Evolutionary conservation across 1,140 invertebrate genomes (phyloP), one percentile per base, ranked within the genome.

Genomic region (Diorhabda elongata): DNA sequence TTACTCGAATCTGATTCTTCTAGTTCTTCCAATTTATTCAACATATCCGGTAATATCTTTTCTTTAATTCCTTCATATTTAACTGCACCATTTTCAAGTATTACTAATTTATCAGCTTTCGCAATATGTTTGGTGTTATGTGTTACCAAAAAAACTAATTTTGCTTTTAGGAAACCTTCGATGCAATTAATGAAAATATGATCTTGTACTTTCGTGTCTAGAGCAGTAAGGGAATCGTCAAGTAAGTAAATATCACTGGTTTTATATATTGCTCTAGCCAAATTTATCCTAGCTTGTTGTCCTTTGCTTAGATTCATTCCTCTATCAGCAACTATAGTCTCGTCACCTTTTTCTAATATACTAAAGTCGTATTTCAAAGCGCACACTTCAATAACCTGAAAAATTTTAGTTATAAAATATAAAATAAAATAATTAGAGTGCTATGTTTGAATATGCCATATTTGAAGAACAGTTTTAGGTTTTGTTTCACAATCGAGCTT

Each of bases 241-340:
- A 95, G 79, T 0, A 95, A 81, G 75, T 92, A 94, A 56, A 94
- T 87, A 73, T 92, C 90, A 5, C 89, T 88, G 79, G 90, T 86
- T 63, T 87, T 86, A 81, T 96, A 96, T 3, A 95, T 84, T 5
- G 93, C 89, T 66, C 94, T 87, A 1, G 94, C 94, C 47, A 96
- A 82, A 77, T 93, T 95, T 5, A 98, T 91, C 75, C 96, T 87
- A 0, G 96, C 94, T 74, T 93, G 91, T 82, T 98, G 96, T 60
- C 96, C 93, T 43, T 92, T 93, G 74, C 90, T 93, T 4, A 94
- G 79, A 43, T 88, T 88, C 9, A 89, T 85, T 61, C 94, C 94
- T 79, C 89, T 85, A 75, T 96, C 94, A 56, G 92, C 92, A 5
- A 96, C 89, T n/a, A 92, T 81, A 0, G 92, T 94, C 72, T 87